Evolutionary conservation across 1,140 invertebrate species (phyloP).

Genomic region (Whitmania pigra): DNA sequence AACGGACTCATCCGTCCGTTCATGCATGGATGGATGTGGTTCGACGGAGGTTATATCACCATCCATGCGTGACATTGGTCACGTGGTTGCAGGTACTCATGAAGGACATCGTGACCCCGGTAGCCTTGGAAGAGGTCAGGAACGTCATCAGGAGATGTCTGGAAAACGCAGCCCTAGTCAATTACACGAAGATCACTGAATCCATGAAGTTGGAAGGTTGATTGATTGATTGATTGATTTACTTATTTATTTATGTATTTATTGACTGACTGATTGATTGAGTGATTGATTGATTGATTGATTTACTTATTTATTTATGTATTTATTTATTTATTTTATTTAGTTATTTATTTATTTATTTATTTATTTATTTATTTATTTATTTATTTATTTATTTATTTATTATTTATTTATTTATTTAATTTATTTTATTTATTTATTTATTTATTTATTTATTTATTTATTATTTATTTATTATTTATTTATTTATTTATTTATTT

Average conservation of each 20-base stretch:
- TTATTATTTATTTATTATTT: not conserved
- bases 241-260: not conserved
- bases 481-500: not conserved
- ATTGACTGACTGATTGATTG: not conserved
- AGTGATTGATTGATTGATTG: not conserved
- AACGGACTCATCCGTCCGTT: too few species aligned
- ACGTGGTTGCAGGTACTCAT: slow-evolving; percentile 60
- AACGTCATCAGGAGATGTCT: slow-evolving; percentile 88
- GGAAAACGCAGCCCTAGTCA: slow-evolving; percentile 91
- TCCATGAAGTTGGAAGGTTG: slow-evolving; percentile 93
- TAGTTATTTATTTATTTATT: slow-evolving; percentile 1
- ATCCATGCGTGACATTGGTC: too few species aligned
- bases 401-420: not conserved
- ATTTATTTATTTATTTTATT: slow-evolving; percentile 14
- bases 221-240: not conserved
- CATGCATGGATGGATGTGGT: too few species aligned
- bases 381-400: not conserved
- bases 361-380: not conserved
- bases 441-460: not conserved
- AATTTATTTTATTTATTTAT: not conserved
- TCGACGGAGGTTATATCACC: too few species aligned
- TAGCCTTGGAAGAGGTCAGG: slow-evolving; percentile 87
- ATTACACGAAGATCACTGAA: slow-evolving; percentile 86
- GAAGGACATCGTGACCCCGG: slow-evolving; percentile 97
- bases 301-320: not conserved